These are phyloP conservation scores for Pseudomyrmex gracilis DNA, from an alignment of 1,140 invertebrate species.

Conservation along the genomic window DNA sequence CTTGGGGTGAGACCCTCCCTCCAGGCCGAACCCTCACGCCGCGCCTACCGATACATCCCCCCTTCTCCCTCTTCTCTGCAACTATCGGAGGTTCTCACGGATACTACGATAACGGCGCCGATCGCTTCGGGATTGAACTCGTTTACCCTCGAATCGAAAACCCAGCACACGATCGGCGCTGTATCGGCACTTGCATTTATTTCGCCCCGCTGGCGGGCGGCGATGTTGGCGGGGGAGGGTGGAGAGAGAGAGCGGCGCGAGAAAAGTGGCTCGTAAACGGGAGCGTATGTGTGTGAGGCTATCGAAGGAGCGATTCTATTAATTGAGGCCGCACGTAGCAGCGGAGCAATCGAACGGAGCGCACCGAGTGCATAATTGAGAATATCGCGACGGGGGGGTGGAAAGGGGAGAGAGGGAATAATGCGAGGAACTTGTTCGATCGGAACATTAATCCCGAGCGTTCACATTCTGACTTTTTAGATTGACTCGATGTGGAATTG, in stretches of 20 bases:
- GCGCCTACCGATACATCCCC: constrained; percentile 56
- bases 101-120: constrained; percentile 74
- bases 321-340: constrained; percentile 54
- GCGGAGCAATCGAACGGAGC: constrained; percentile 42
- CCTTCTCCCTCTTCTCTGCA: constrained; percentile 67
- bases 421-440: constrained; percentile 32
- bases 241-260: not conserved
- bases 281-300: not conserved
- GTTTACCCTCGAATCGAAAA: constrained; percentile 66
- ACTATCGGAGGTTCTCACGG: constrained; percentile 68
- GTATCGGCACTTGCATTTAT: constrained; percentile 64
- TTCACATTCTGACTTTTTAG: constrained; percentile 10
- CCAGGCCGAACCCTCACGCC: constrained; percentile 2
- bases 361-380: constrained; percentile 54
- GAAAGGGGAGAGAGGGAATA: not conserved
- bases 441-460: constrained; percentile 42
- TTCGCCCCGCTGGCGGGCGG: constrained; percentile 24
- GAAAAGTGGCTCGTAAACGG: constrained; percentile 58
- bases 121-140: constrained; percentile 79
- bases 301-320: constrained; percentile 50
- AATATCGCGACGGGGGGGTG: constrained; percentile 1
- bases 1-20: constrained; percentile 67
- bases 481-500: not conserved
- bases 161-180: constrained; percentile 53
- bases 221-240: not conserved